phyloP scores from a whole-genome alignment of 2,888 invertebrate genomes.

The Petrophora chlorosata region DNA sequence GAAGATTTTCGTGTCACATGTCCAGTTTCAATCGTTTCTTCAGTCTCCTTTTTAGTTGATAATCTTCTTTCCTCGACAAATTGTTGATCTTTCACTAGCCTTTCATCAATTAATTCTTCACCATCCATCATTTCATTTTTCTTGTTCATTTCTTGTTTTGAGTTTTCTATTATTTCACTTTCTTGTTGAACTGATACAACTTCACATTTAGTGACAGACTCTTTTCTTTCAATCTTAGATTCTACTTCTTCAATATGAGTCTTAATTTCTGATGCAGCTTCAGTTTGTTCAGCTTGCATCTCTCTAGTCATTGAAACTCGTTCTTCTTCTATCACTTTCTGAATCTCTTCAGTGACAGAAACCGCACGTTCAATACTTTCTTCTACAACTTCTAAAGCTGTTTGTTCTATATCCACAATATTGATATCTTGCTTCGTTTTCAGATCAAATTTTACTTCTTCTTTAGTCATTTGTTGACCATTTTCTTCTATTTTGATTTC shows the following conservation, averaged over 20 bases:
- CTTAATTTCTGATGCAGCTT: slow-evolving; percentile 14
- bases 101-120: background rate
- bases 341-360: slow-evolving; percentile 61
- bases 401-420: slow-evolving; percentile 60
- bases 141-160: slow-evolving; percentile 1
- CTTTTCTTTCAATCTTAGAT: slow-evolving; percentile 18
- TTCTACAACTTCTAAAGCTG: slow-evolving; percentile 60
- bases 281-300: slow-evolving; percentile 14
- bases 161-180: slow-evolving; percentile 1
- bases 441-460: slow-evolving; percentile 45
- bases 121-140: slow-evolving; percentile 13
- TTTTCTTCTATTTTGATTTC: slow-evolving; percentile 24
- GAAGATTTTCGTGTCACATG: slow-evolving; percentile 12
- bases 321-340: slow-evolving; percentile 60
- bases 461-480: slow-evolving; percentile 17
- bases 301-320: slow-evolving; percentile 27
- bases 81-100: slow-evolving; percentile 1
- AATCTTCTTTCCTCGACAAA: slow-evolving; percentile 8
- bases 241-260: slow-evolving; percentile 14
- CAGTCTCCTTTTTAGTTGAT: slow-evolving; percentile 15
- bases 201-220: background rate
- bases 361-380: slow-evolving; percentile 68
- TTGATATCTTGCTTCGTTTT: slow-evolving; percentile 54
- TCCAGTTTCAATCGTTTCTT: slow-evolving; percentile 5
- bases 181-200: slow-evolving; percentile 1